Evolutionary conservation across 2,113 vertebrate species (phyloP).

Genomic region (Elaphurus davidianus): DNA sequence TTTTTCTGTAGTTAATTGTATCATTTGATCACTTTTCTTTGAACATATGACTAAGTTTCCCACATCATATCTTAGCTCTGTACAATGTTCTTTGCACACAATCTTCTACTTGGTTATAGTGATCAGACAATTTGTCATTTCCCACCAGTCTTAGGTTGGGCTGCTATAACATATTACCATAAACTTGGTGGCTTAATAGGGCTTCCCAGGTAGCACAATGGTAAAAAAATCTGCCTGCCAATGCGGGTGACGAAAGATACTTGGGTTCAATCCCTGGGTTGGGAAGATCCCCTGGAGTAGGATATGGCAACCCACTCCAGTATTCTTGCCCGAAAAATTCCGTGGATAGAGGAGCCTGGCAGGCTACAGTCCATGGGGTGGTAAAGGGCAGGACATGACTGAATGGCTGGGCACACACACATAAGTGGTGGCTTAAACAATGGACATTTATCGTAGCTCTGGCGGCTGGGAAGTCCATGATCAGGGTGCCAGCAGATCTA

Average conservation of each 20-base stretch:
- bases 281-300: background rate
- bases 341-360: background rate
- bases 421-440: background rate
- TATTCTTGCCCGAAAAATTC: background rate
- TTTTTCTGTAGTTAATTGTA: background rate
- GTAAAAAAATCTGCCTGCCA: background rate
- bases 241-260: background rate
- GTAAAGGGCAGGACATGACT: background rate
- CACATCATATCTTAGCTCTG: background rate
- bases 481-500: background rate
- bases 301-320: background rate
- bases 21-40: background rate
- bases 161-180: background rate
- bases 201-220: background rate
- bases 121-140: background rate
- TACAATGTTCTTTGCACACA: background rate
- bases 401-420: background rate
- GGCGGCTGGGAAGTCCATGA: background rate
- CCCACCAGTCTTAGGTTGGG: background rate
- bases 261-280: background rate
- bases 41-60: background rate
- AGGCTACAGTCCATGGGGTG: background rate
- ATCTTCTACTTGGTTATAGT: background rate
- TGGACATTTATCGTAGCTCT: background rate
- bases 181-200: background rate